Conservation (phyloP, 2,113 vertebrate genomes). For the Lepisosteus oculatus region DNA sequence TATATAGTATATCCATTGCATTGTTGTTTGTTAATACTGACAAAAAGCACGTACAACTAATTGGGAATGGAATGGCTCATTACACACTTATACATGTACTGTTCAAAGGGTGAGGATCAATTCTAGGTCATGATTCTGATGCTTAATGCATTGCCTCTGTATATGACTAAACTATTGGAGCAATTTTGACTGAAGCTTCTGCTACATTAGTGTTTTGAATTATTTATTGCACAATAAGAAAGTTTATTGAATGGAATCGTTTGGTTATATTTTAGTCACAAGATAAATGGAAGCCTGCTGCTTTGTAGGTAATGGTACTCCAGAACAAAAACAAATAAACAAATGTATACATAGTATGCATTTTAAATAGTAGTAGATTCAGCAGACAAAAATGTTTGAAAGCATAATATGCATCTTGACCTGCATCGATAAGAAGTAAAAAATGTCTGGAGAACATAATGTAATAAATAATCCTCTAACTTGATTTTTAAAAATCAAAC, state of each 20-base stretch:
- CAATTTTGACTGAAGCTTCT: constrained; percentile 1
- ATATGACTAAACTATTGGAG: constrained; percentile 4
- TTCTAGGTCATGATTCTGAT: background rate
- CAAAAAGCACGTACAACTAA: background rate
- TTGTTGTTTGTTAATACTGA: background rate
- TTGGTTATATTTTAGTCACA: constrained; percentile 13
- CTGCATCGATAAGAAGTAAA: no score
- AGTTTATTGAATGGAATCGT: background rate
- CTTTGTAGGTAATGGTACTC: no score
- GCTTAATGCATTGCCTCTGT: constrained; percentile 5
- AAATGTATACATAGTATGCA: no score
- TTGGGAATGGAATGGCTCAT: background rate
- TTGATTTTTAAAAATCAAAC: no score
- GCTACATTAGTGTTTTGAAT: constrained; percentile 19
- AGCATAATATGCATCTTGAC: no score
- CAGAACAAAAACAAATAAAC: no score
- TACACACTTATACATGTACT: constrained; percentile 10
- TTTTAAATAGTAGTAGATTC: no score
- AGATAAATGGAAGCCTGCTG: constrained; percentile 19
- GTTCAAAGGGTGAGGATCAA: constrained; percentile 12
- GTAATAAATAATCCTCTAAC: no score
- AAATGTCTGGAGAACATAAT: no score
- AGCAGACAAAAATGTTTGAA: no score
- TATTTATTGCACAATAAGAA: constrained; percentile 7
- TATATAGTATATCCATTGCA: no score